Base-by-base conservation (phyloP, 1,140 invertebrate genomes). In the Cotesia glomerata region DNA sequence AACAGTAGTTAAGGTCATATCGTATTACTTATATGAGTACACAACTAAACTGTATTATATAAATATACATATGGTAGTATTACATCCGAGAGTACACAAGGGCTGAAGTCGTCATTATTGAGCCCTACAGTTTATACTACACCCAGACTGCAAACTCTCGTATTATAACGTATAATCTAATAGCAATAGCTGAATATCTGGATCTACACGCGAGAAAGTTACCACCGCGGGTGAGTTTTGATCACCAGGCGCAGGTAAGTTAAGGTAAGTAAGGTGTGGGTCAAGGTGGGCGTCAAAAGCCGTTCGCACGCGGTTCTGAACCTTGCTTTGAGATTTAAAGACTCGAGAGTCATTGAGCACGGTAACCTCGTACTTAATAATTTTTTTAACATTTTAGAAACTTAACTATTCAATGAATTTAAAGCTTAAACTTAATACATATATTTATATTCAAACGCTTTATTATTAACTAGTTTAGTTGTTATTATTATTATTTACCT, bases 151-250 rank as follows among this genome's bases (percentile, higher is more conserved):
- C 8, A 66, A 51, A 66, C 39, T 9, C 39, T 0, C 13, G 64
- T 52, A 66, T 51, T 78, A 75, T 81, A 83, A 81, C 82, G 81
- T 84, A 45, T 45, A 45, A 11, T 45, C 7, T 45, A 45, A 45
- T 45, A 54, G 52, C n/a, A 54, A 18, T 54, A 36, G 51, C 13
- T 7, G 80, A 80, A 83, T 84, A 87, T 87, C 85, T 85, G 78
- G 85, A 87, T 86, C 83, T 80, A 75, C 85, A 87, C 85, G 85
- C 84, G 80, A 87, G 79, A 78, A 78, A 81, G 76, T 81, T 77
- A 58, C 14, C 32, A 52, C 49, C 51, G 14, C 51, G 78, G 78
- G 75, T 81, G 80, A 64, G 49, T 71, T 83, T 83, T 76, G 77
- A 82, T 82, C 75, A 70, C 7, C 39, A 11, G 5, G 39, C 39